Evolutionary conservation across 2,113 vertebrate genomes (phyloP).

Genomic region (Mandrillus leucophaeus): DNA sequence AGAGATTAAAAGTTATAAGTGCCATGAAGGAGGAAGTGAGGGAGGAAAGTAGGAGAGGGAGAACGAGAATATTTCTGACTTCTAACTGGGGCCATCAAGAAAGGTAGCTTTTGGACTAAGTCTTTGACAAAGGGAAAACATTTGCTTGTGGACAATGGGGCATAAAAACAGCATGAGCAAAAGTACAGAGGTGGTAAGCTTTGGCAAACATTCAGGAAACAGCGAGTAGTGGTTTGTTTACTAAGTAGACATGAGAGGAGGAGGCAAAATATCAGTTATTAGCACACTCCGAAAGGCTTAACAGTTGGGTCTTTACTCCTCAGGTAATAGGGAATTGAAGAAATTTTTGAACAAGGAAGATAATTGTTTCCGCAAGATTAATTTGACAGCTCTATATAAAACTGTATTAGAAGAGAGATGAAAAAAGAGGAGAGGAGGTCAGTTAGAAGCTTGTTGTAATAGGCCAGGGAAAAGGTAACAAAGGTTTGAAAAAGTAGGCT

Average conservation of each 20-base stretch:
- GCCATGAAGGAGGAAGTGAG: not conserved
- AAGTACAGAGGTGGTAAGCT: not conserved
- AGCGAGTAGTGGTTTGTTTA: not conserved
- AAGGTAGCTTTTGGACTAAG: constrained; percentile 2
- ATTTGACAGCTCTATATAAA: constrained; percentile 35
- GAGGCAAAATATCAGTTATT: not conserved
- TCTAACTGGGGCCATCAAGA: not conserved
- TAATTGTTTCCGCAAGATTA: constrained; percentile 50
- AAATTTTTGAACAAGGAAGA: constrained; percentile 24
- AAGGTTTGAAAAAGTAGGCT: constrained; percentile 25
- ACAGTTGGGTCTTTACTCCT: not conserved
- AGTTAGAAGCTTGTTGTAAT: constrained; percentile 21
- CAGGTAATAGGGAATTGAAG: not conserved
- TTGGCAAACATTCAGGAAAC: not conserved
- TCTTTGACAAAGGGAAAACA: constrained; percentile 12
- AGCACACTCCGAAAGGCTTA: not conserved
- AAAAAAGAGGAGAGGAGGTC: not conserved
- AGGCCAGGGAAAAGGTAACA: constrained; percentile 1
- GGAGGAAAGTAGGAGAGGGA: not conserved
- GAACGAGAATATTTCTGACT: constrained; percentile 1
- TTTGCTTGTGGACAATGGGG: not conserved
- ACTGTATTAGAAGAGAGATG: not conserved
- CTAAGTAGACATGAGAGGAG: not conserved
- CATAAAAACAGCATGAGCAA: not conserved
- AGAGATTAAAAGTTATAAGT: not conserved